A percentile compares a stretch with the other conserved stretches of the same genome.
phyloP scores from a whole-genome alignment of 2,888 invertebrate species.

The Aleiodes leptofemur region DNA sequence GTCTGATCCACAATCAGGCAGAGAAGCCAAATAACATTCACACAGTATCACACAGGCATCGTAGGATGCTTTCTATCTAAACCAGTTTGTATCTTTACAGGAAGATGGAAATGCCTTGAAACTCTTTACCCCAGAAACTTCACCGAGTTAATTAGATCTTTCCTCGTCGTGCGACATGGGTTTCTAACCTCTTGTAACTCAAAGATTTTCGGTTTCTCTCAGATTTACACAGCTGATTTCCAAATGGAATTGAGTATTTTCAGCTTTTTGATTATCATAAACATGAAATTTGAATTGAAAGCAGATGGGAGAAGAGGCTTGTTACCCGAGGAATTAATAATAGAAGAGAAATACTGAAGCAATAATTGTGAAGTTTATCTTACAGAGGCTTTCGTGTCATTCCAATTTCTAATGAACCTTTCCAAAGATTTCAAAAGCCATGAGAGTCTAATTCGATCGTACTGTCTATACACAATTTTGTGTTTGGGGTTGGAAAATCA shows the following conservation, averaged over 20 bases:
- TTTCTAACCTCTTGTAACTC: constrained; percentile 18
- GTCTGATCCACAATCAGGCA: constrained; percentile 51
- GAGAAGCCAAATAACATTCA: constrained; percentile 41
- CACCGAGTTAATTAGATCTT: constrained; percentile 6
- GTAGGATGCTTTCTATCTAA: constrained; percentile 20
- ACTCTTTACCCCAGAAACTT: constrained; percentile 15
- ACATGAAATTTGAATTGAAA: not conserved
- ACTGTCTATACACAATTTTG: constrained; percentile 23
- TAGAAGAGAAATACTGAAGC: not conserved
- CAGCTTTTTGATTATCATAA: constrained; percentile 4
- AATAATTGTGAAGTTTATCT: constrained; percentile 27
- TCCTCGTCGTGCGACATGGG: not conserved
- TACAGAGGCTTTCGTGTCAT: constrained; percentile 24
- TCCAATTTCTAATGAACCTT: not conserved
- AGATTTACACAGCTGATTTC: constrained; percentile 11
- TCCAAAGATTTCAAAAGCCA: not conserved
- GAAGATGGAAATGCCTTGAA: constrained; percentile 16
- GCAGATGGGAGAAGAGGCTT: not conserved
- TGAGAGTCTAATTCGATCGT: constrained; percentile 60
- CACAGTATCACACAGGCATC: not conserved
- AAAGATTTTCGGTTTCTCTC: constrained; percentile 2
- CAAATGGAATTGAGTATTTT: constrained; percentile 16
- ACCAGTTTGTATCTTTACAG: constrained; percentile 43
- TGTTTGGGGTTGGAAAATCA: constrained; percentile 61
- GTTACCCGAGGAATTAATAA: constrained; percentile 4